Percentiles rank a stretch among this genome's conserved stretches.
These are phyloP conservation scores for Mya arenaria DNA, from an alignment of 1,140 invertebrate genomes.

Conservation along the genomic window DNA sequence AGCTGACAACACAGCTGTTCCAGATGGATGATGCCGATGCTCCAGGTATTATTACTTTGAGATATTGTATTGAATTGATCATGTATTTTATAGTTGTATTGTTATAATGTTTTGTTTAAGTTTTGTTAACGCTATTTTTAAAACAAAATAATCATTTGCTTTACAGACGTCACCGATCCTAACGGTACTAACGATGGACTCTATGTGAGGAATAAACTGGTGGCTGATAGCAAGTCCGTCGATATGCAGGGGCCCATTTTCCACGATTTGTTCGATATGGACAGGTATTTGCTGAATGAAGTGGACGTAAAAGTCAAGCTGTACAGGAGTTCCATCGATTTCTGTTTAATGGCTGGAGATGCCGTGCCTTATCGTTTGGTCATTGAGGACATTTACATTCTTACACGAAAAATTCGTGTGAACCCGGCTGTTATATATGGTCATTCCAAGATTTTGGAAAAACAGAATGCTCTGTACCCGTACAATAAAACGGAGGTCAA, in stretches of 20 bases:
- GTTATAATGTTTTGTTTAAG: too few relatives aligned
- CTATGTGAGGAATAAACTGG: neutral
- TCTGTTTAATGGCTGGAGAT: slow-evolving; percentile 8
- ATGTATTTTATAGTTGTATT: too few relatives aligned
- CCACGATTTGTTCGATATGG: slow-evolving; percentile 28
- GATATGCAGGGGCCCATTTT: slow-evolving; percentile 22
- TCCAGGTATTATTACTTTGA: too few relatives aligned
- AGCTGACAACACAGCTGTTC: slow-evolving; percentile 23
- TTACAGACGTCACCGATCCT: slow-evolving; percentile 2
- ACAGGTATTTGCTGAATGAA: slow-evolving; percentile 27
- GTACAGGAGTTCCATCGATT: slow-evolving; percentile 9
- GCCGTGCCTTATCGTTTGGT: neutral
- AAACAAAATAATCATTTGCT: too few relatives aligned
- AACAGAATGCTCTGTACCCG: slow-evolving; percentile 11
- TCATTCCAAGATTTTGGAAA: slow-evolving; percentile 22
- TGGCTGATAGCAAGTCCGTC: neutral
- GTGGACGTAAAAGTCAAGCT: slow-evolving; percentile 29
- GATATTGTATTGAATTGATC: too few relatives aligned
- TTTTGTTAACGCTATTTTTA: too few relatives aligned
- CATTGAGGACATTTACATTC: slow-evolving; percentile 23
- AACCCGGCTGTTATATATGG: slow-evolving; percentile 25
- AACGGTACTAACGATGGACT: slow-evolving; percentile 4
- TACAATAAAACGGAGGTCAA: neutral
- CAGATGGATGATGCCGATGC: neutral
- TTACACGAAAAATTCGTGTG: neutral